Evolutionary conservation across 2,888 invertebrate genomes (phyloP), one percentile per base, ranked within the genome.

Genomic region (Eupithecia centaureata): DNA sequence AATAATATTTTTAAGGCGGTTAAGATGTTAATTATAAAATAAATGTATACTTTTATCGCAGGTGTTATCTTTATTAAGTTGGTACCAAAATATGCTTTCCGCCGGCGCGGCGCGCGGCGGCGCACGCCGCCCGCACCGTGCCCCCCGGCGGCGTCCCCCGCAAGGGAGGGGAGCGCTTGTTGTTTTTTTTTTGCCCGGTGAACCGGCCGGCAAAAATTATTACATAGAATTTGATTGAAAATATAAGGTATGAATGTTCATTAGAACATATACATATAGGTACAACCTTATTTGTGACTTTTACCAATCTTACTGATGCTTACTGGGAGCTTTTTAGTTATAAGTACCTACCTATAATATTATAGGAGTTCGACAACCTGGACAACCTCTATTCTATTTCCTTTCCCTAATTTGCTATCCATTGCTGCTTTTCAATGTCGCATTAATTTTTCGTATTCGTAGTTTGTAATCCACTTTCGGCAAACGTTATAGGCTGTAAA

Each of bases 31-130:
- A 18, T 63, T 63, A 10, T 30, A 12, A 38, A 35, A 42, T 25
- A 7, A 57, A 33, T 5, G 22, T 12, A n/a, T 18, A 59, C 62
- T 59, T 61, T 38, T 60, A 70, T 75, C 77, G 76, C 86, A 86
- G 86, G 79, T 86, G 86, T 82, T 78, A 77, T 56, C 63, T 68
- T 72, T 60, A 66, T 77, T 57, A 83, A 66, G 85, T 86, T 86
- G 86, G 86, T 75, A 81, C n/a, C 25, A 5, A 5, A 25, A 28
- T 27, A 52, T 57, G 35, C 30, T 15, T 10, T 54, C 59, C 77
- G 77, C 78, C 69, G 68, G 15, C 25, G 57, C 32, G 32, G 15
- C 25, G 57, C 32, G 32, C 77, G 77, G 77, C 69, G 68, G 15
- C 25, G 57, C 32, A 18, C 56, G 54, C 27, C n/a, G 42, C 28